Conservation (phyloP, 2,888 invertebrate species). For the Eubasilissa splendida region DNA sequence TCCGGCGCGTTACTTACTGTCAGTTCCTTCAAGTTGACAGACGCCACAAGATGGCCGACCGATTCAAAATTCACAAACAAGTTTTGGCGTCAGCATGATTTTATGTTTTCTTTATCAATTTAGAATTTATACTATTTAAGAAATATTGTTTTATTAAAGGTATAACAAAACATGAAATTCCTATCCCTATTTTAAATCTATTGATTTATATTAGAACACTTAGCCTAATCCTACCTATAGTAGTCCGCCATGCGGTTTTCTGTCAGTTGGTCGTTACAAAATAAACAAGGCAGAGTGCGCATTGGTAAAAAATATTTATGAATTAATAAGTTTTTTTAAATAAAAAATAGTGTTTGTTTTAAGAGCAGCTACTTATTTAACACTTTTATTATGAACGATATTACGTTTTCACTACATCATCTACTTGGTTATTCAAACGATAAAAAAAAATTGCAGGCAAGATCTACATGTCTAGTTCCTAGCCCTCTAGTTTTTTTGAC, state of each 20-base stretch:
- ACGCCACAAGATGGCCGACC: slow-evolving; percentile 58
- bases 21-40: slow-evolving; percentile 56
- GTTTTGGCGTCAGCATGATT: background rate
- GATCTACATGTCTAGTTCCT: too few relatives aligned
- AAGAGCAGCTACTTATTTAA: too few relatives aligned
- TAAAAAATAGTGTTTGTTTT: too few relatives aligned
- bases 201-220: background rate
- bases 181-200: background rate
- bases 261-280: slow-evolving; percentile 32
- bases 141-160: background rate
- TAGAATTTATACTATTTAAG: background rate
- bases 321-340: too few relatives aligned
- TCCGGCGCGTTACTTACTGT: slow-evolving; percentile 42
- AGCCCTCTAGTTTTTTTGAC: too few relatives aligned
- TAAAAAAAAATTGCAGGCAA: too few relatives aligned
- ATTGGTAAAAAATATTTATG: too few relatives aligned
- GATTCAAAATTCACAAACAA: slow-evolving; percentile 26
- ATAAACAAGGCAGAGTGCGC: slow-evolving; percentile 28
- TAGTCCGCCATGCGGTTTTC: slow-evolving; percentile 31
- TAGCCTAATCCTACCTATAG: background rate
- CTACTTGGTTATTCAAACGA: too few relatives aligned
- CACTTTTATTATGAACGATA: too few relatives aligned
- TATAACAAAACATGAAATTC: background rate
- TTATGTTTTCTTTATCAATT: background rate
- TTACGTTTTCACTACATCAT: too few relatives aligned